phyloP scores from a whole-genome alignment of 2,797 vertebrate species.

The Chelmon rostratus region DNA sequence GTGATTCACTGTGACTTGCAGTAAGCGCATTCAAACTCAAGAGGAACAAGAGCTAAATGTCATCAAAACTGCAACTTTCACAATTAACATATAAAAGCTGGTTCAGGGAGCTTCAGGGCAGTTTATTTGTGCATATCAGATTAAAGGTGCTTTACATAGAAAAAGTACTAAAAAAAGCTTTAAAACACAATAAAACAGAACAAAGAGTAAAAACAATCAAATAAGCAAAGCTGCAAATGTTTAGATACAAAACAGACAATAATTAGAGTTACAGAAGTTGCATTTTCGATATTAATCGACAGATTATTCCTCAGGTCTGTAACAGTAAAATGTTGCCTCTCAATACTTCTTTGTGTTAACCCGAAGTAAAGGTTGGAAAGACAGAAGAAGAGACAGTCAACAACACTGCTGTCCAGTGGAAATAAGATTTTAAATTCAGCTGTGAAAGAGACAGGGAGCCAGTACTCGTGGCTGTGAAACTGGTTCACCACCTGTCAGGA shows the following conservation, averaged over 20 bases:
- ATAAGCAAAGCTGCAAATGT: conserved; percentile 5
- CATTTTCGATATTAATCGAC: too few relatives aligned
- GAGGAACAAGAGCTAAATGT: background rate
- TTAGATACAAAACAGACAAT: conserved; percentile 5
- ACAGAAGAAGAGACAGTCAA: background rate
- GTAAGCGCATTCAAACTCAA: background rate
- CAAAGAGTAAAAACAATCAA: background rate
- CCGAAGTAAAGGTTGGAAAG: background rate
- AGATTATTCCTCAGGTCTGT: background rate
- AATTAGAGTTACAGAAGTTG: background rate
- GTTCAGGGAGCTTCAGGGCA: background rate
- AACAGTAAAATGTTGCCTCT: background rate
- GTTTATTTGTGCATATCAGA: background rate
- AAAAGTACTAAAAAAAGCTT: background rate
- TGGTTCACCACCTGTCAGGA: background rate
- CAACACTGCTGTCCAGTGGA: background rate
- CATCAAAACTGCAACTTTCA: background rate
- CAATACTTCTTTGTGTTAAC: background rate
- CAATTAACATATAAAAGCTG: background rate
- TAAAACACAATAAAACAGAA: background rate
- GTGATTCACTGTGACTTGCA: background rate
- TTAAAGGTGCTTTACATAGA: background rate
- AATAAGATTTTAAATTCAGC: conserved; percentile 12
- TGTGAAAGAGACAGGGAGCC: background rate
- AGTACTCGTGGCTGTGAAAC: background rate